Evolutionary conservation across 1,140 invertebrate genomes (phyloP), one percentile per base, ranked within the genome.

Genomic region (Homalodisca vitripennis): DNA sequence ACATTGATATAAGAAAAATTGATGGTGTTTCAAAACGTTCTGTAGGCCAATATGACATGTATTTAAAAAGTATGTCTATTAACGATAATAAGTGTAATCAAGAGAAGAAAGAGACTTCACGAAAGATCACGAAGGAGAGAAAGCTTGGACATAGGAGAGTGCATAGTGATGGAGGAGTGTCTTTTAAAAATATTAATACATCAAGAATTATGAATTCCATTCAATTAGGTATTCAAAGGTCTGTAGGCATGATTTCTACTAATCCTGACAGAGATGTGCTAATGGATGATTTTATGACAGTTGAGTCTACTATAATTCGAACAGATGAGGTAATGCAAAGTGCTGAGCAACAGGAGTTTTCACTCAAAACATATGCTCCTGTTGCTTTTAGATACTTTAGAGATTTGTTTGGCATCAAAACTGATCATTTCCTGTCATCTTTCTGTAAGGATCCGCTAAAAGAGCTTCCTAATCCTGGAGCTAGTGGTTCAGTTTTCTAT

Each of bases 311-410:
- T 30, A 91, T 92, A 78, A 99, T 98, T 83, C 95, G 96, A 20
- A 86, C 86, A 77, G 90, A 92, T 80, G 92, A 92, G 68, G 93
- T 91, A 63, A 92, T 92, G 81, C 88, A 91, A 80, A 93, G 92
- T 46, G 91, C 91, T 63, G 91, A 92, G 66, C 92, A 94, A 82
- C 91, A 93, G 48, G 92, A 94, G 81, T 95, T 94, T 82, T 89
- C 90, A 80, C 98, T 98, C 82, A 98, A 97, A 82, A 95, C 95
- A 69, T 99, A 98, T 82, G 97, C 97, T 67, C 97, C 98, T 17
- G 94, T 98, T 78, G 98, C 97, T 78, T 99, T 99, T 87, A 89
- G 97, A 76, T 98, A 98, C 82, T 99, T 99, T 84, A 87, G 98
- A 72, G 95, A 98, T 83, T 85, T 99, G 72, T 99, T 99, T 83